Evolutionary conservation across 2,797 vertebrate species (phyloP).

Genomic region (Setipinna tenuifilis): DNA sequence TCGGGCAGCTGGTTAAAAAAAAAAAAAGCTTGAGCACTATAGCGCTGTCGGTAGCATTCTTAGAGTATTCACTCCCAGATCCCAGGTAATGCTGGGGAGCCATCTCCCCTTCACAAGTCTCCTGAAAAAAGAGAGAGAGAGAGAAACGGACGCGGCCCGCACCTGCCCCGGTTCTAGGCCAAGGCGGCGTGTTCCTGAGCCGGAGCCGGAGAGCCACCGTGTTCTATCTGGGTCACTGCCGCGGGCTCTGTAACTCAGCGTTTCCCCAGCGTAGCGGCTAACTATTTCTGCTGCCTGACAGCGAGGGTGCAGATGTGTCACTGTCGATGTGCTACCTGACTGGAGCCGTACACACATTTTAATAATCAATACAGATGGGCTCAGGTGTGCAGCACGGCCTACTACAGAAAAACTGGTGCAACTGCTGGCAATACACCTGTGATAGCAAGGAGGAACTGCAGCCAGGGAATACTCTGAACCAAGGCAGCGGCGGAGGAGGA

Average conservation of each 20-base stretch:
- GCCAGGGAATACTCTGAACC: neutral
- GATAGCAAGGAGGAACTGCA: neutral
- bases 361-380: conserved; percentile 22
- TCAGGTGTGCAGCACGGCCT: neutral
- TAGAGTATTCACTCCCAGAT: conserved; percentile 2
- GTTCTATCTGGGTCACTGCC: conserved; percentile 16
- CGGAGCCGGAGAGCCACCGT: neutral
- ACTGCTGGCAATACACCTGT: conserved; percentile 24
- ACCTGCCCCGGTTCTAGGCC: neutral
- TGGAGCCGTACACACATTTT: conserved; percentile 25
- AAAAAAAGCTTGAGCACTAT: too few species aligned
- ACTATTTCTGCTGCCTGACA: conserved; percentile 15
- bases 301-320: conserved; percentile 6
- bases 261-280: neutral
- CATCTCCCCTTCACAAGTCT: neutral
- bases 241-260: neutral
- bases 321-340: conserved; percentile 22
- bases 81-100: neutral
- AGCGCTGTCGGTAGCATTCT: neutral
- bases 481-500: neutral
- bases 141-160: neutral
- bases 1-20: neutral
- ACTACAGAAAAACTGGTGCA: conserved; percentile 1
- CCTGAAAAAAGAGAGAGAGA: neutral
- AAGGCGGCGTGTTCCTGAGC: too few species aligned